Evolutionary conservation across 2,113 vertebrate species (phyloP).

Genomic region (Catagonus wagneri): DNA sequence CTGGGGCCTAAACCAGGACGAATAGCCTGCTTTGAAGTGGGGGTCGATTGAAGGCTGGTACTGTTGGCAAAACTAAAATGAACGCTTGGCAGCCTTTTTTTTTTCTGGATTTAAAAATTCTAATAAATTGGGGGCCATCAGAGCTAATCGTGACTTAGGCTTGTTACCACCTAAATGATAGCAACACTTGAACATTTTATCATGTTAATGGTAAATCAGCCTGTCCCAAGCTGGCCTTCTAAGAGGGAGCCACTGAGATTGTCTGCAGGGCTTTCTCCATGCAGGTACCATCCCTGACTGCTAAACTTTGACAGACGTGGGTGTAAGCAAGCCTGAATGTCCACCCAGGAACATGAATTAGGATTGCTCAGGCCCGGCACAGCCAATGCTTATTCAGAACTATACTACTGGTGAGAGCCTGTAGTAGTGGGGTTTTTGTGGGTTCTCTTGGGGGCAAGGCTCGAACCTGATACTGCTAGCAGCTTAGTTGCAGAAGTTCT

Average conservation of each 20-base stretch:
- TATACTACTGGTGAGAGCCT: background rate
- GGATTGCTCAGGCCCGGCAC: no score
- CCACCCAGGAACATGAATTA: no score
- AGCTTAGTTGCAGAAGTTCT: background rate
- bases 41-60: background rate
- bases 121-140: background rate
- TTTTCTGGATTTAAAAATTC: background rate
- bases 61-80: background rate
- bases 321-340: background rate
- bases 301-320: background rate
- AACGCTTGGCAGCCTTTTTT: background rate
- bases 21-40: background rate
- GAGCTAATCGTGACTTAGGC: no score
- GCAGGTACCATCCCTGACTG: fast-evolving
- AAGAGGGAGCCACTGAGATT: no score
- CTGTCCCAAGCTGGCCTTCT: no score
- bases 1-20: background rate
- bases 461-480: background rate
- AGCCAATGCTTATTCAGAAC: background rate
- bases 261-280: fast-evolving
- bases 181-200: no score
- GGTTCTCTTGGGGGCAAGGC: background rate
- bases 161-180: no score
- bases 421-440: background rate
- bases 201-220: fast-evolving